A percentile compares a stretch with the other conserved stretches of the same genome.
These are phyloP conservation scores for Australoheros scitulus DNA, from an alignment of 2,113 vertebrate genomes.

Conservation along the genomic window DNA sequence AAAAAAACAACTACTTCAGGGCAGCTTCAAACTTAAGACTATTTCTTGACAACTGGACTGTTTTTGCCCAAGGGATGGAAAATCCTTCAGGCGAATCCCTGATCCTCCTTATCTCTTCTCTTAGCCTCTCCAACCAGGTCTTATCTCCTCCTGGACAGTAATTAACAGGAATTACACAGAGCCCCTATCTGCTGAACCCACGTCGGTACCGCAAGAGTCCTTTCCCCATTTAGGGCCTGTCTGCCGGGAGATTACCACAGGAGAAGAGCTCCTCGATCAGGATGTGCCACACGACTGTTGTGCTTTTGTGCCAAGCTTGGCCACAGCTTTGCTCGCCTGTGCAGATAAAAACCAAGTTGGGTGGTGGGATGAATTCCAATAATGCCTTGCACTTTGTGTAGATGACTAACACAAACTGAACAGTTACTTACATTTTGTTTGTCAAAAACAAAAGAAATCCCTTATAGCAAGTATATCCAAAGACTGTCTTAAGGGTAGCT, in stretches of 20 bases:
- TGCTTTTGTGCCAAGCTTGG: slow-evolving; percentile 15
- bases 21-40: slow-evolving; percentile 28
- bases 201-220: slow-evolving; percentile 51
- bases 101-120: slow-evolving; percentile 71
- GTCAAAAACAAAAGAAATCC: background rate
- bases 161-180: slow-evolving; percentile 79
- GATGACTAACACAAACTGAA: background rate
- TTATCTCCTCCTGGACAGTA: slow-evolving; percentile 74
- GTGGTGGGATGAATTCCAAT: background rate
- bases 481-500: too few species aligned
- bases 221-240: slow-evolving; percentile 65
- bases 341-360: slow-evolving; percentile 23
- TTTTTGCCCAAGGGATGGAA: slow-evolving; percentile 45
- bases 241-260: slow-evolving; percentile 65
- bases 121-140: slow-evolving; percentile 68
- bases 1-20: slow-evolving; percentile 6
- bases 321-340: slow-evolving; percentile 9
- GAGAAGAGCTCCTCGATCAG: slow-evolving; percentile 44
- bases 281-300: slow-evolving; percentile 36
- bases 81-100: slow-evolving; percentile 65
- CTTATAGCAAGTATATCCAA: background rate
- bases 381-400: background rate
- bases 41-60: slow-evolving; percentile 49
- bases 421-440: background rate
- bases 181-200: slow-evolving; percentile 65